Evolutionary conservation across 2,113 vertebrate genomes (phyloP).

Genomic region (Leptocoma aspasia): DNA sequence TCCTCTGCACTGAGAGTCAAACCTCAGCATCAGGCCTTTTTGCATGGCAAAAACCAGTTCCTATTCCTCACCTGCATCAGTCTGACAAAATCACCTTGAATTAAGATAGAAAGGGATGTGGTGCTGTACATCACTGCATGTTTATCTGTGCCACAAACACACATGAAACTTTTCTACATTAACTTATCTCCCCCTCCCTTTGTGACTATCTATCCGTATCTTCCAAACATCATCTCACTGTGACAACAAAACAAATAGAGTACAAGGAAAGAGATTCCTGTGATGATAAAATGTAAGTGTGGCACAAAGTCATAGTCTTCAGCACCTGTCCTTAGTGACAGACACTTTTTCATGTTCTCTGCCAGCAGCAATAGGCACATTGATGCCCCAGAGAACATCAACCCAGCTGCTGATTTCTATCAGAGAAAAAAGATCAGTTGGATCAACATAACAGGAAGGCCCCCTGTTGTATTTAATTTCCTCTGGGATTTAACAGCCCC

Average conservation of each 20-base stretch:
- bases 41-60: not conserved
- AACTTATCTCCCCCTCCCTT: not conserved
- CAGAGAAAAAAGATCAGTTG: slow-evolving; percentile 37
- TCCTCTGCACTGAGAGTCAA: not conserved
- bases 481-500: slow-evolving; percentile 55
- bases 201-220: not conserved
- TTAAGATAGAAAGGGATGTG: not conserved
- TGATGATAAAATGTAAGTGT: not conserved
- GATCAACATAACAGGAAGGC: slow-evolving; percentile 56
- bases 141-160: not conserved
- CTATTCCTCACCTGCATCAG: not conserved
- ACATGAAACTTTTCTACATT: not conserved
- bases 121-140: not conserved
- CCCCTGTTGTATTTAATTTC: slow-evolving; percentile 65
- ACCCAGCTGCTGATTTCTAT: slow-evolving; percentile 39
- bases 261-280: not conserved
- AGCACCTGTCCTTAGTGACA: not conserved
- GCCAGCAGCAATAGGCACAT: slow-evolving; percentile 15
- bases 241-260: not conserved
- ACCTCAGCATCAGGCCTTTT: not conserved
- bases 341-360: slow-evolving; percentile 19
- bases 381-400: slow-evolving; percentile 4
- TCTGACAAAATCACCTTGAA: not conserved
- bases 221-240: not conserved
- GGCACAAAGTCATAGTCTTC: not conserved